Evolutionary conservation across 1,140 invertebrate species (phyloP).

Genomic region (Euglossa dilemma): DNA sequence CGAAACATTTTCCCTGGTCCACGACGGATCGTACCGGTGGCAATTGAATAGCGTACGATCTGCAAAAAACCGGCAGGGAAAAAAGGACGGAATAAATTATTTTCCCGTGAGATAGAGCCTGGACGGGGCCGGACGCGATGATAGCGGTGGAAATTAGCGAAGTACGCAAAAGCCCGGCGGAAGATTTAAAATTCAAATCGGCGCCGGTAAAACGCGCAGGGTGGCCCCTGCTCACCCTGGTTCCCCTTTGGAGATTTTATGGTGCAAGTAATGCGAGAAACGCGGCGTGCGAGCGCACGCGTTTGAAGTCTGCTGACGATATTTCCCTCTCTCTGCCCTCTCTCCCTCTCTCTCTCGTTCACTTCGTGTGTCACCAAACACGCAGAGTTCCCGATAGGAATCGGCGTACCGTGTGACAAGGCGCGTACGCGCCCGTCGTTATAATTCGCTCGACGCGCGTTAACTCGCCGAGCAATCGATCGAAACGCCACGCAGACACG

Average conservation of each 20-base stretch:
- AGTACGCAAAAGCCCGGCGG: constrained; percentile 50
- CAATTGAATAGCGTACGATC: constrained; percentile 28
- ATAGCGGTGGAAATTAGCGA: constrained; percentile 63
- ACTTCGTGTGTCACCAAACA: constrained; percentile 21
- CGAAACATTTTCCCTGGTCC: neutral
- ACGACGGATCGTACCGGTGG: neutral
- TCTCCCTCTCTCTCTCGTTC: neutral
- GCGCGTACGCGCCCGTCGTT: neutral
- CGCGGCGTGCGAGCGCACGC: constrained; percentile 24
- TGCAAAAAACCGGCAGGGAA: neutral
- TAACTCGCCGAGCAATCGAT: constrained; percentile 36
- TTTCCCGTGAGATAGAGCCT: neutral
- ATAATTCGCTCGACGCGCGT: constrained; percentile 20
- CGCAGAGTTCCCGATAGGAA: constrained; percentile 40
- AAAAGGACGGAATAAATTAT: constrained; percentile 17
- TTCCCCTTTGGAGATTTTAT: constrained; percentile 56
- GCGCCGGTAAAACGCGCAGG: constrained; percentile 55
- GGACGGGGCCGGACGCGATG: neutral
- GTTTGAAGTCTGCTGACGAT: constrained; percentile 65
- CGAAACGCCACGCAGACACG: neutral
- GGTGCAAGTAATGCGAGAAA: constrained; percentile 61
- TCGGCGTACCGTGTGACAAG: constrained; percentile 44
- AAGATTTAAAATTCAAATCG: constrained; percentile 71
- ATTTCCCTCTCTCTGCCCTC: constrained; percentile 23
- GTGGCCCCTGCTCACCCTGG: constrained; percentile 25